A percentile compares a stretch with the other conserved stretches of the same genome.
Conservation (phyloP, 2,888 invertebrate genomes). For the Mactromeris polynyma region DNA sequence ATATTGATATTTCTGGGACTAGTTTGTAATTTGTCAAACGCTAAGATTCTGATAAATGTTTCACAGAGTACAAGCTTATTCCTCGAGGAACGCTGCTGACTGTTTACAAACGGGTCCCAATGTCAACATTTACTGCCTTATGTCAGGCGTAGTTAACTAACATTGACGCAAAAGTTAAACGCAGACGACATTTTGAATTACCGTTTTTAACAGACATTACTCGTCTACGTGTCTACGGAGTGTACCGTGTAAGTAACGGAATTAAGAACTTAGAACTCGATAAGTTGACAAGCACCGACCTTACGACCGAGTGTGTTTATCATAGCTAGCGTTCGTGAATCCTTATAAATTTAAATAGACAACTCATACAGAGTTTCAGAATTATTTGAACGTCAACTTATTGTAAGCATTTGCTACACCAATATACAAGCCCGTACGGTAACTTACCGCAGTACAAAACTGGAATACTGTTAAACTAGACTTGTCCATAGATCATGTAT, state of each 20-base stretch:
- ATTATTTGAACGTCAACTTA: too few species aligned
- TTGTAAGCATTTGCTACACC: too few species aligned
- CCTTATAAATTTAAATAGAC: too few species aligned
- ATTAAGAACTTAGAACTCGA: not conserved
- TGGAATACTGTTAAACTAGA: too few species aligned
- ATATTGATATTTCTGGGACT: slow-evolving; percentile 60
- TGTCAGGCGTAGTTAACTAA: not conserved
- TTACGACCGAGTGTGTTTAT: not conserved
- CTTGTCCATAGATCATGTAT: too few species aligned
- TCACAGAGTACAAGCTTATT: not conserved
- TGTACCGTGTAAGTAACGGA: not conserved
- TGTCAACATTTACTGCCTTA: slow-evolving; percentile 10
- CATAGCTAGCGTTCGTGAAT: too few species aligned
- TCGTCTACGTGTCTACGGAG: not conserved
- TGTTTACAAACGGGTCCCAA: slow-evolving; percentile 13
- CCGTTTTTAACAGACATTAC: not conserved
- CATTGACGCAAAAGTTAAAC: not conserved
- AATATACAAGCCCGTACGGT: too few species aligned
- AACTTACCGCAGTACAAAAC: too few species aligned
- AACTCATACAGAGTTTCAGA: too few species aligned
- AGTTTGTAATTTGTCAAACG: slow-evolving; percentile 55
- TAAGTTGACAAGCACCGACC: not conserved
- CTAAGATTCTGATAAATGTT: not conserved
- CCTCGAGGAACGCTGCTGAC: not conserved
- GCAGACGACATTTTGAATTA: slow-evolving; percentile 9